A percentile compares a stretch with the other conserved stretches of the same genome.
phyloP scores from a whole-genome alignment of 2,113 vertebrate genomes.

The Mustela lutreola region DNA sequence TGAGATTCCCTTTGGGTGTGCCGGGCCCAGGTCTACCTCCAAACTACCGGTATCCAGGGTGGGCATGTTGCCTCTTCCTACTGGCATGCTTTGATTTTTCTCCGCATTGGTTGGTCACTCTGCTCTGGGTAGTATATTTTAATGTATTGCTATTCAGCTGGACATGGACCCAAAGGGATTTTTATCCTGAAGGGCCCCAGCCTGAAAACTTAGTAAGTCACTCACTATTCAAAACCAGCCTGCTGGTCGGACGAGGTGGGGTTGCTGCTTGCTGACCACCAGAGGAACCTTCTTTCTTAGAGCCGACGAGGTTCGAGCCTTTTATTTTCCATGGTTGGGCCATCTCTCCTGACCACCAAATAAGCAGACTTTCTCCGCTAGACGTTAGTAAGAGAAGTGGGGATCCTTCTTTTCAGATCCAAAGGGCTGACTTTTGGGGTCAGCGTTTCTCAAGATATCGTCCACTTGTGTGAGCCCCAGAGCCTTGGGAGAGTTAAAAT shows the following conservation, averaged over 20 bases:
- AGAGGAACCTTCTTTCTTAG: background rate
- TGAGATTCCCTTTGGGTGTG: background rate
- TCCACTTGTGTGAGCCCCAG: too few species aligned
- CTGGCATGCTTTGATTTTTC: background rate
- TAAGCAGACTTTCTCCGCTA: background rate
- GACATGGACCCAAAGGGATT: conserved; percentile 50
- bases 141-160: conserved; percentile 65
- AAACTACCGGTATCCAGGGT: background rate
- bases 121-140: conserved; percentile 15
- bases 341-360: background rate
- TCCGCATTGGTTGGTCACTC: background rate
- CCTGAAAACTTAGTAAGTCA: conserved; percentile 54
- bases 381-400: background rate
- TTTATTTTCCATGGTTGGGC: background rate
- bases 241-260: background rate
- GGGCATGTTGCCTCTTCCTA: background rate
- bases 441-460: background rate
- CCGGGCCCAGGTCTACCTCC: background rate
- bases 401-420: background rate
- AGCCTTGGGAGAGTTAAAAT: background rate
- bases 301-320: background rate
- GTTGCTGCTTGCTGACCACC: background rate
- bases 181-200: conserved; percentile 31
- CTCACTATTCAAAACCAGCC: background rate
- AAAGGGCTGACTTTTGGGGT: background rate